Evolutionary conservation across 2,888 invertebrate species (phyloP).

Genomic region (Seira musarum): DNA sequence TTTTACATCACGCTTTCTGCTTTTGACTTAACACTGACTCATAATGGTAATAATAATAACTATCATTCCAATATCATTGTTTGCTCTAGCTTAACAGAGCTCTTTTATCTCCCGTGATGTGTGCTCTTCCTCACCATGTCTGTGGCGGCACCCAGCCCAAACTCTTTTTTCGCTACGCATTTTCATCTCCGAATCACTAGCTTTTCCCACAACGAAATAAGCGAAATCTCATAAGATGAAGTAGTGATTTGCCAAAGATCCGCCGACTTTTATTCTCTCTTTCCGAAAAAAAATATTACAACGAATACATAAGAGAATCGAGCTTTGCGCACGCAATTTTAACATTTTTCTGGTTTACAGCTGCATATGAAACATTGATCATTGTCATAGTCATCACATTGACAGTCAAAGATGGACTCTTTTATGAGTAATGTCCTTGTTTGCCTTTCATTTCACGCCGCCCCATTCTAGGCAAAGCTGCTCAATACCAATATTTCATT

Average conservation of each 20-base stretch:
- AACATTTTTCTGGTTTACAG: background rate
- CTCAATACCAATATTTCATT: background rate
- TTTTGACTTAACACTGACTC: background rate
- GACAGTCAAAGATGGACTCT: constrained; percentile 44
- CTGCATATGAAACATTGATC: background rate
- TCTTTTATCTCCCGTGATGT: background rate
- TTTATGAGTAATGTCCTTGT: constrained; percentile 13
- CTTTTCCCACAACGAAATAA: no score
- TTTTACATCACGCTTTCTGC: background rate
- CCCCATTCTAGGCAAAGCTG: background rate
- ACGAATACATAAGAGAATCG: no score
- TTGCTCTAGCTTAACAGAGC: constrained; percentile 1
- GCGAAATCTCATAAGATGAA: no score
- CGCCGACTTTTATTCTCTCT: no score
- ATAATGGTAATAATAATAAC: constrained; percentile 4
- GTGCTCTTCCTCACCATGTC: background rate
- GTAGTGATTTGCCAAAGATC: no score
- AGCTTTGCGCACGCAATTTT: constrained; percentile 29
- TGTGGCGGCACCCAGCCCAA: background rate
- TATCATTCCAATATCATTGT: constrained; percentile 7
- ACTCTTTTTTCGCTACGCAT: background rate
- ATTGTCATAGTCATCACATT: constrained; percentile 39
- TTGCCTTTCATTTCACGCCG: constrained; percentile 18
- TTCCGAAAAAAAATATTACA: no score
- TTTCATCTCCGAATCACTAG: no score